Evolutionary conservation across 1,140 invertebrate species (phyloP).

Genomic region (Cydia strobilella): DNA sequence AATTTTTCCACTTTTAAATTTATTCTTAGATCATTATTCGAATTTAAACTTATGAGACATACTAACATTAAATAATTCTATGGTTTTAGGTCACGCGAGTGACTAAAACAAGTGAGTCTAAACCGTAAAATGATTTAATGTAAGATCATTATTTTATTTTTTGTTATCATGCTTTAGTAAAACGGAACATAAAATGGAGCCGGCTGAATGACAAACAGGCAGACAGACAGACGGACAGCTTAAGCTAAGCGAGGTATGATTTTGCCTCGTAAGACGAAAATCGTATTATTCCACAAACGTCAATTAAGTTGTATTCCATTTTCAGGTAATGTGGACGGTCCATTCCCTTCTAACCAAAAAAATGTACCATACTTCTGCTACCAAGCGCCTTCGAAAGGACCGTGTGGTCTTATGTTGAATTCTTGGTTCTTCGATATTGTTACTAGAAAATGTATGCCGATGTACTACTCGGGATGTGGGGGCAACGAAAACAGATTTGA

Average conservation of each 20-base stretch:
- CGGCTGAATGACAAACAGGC: too few species aligned
- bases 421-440: constrained; percentile 69
- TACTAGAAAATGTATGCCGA: constrained; percentile 60
- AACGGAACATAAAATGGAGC: too few species aligned
- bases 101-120: too few species aligned
- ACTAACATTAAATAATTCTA: too few species aligned
- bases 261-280: too few species aligned
- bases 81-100: too few species aligned
- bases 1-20: too few species aligned
- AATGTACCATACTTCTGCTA: constrained; percentile 72
- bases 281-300: neutral
- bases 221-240: too few species aligned
- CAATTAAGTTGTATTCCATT: constrained; percentile 25
- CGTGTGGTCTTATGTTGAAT: constrained; percentile 53
- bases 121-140: too few species aligned
- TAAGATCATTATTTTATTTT: neutral
- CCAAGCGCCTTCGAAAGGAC: constrained; percentile 64
- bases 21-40: too few species aligned
- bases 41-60: too few species aligned
- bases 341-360: constrained; percentile 62
- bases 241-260: too few species aligned
- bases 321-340: constrained; percentile 64
- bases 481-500: constrained; percentile 70
- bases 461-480: constrained; percentile 71
- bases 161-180: neutral